These are phyloP conservation scores for Yponomeuta sedellus DNA, from an alignment of 2,888 invertebrate species.

Conservation along the genomic window DNA sequence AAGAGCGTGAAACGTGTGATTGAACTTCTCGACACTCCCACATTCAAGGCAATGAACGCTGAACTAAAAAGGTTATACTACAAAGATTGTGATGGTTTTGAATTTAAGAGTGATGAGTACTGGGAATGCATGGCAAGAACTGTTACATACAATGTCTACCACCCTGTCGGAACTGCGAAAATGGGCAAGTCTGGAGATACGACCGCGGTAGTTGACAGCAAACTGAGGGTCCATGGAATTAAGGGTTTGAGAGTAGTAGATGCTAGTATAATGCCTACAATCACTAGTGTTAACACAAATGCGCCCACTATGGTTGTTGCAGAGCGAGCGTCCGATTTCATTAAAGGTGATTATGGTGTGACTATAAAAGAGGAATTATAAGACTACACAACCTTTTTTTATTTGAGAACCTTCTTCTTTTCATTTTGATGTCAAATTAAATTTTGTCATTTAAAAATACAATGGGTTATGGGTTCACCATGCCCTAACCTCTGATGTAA, in stretches of 20 bases:
- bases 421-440: no score
- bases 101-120: slow-evolving; percentile 49
- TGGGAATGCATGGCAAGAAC: slow-evolving; percentile 67
- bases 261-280: slow-evolving; percentile 65
- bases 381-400: neutral
- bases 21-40: slow-evolving; percentile 49
- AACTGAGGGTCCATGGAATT: slow-evolving; percentile 46
- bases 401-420: no score
- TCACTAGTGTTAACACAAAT: slow-evolving; percentile 61
- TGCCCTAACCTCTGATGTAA: no score
- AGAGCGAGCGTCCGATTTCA: slow-evolving; percentile 61
- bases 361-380: slow-evolving; percentile 46
- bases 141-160: slow-evolving; percentile 60
- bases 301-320: slow-evolving; percentile 67
- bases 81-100: slow-evolving; percentile 46
- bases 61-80: slow-evolving; percentile 49
- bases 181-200: slow-evolving; percentile 51
- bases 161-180: slow-evolving; percentile 63
- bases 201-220: slow-evolving; percentile 49
- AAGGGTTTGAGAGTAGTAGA: slow-evolving; percentile 53
- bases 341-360: slow-evolving; percentile 42
- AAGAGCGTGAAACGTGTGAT: slow-evolving; percentile 46
- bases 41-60: slow-evolving; percentile 46
- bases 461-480: no score
- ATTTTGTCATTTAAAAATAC: no score